phyloP scores from a whole-genome alignment of 1,140 invertebrate species.

The Aphelenchoides besseyi region DNA sequence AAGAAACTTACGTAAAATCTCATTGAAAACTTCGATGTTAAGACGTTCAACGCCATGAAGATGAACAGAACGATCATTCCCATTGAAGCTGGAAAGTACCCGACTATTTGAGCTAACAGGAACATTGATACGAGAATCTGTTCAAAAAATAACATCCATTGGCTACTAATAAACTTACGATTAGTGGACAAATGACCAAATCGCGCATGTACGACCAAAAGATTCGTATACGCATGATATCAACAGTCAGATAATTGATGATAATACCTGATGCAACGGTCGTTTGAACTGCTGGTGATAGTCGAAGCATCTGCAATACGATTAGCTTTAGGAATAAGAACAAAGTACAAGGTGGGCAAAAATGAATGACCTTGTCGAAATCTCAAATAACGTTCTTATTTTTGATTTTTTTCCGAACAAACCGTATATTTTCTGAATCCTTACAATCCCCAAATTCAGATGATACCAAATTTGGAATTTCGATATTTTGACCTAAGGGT shows the following conservation, averaged over 20 bases:
- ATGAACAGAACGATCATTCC: background rate
- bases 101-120: background rate
- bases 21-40: background rate
- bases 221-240: background rate
- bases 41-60: background rate
- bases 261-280: background rate
- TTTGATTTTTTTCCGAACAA: too few species aligned
- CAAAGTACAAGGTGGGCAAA: background rate
- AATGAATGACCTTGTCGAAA: too few species aligned
- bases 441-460: too few species aligned
- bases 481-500: too few species aligned
- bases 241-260: conserved; percentile 1
- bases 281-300: background rate
- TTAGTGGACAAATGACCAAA: background rate
- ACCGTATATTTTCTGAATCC: too few species aligned
- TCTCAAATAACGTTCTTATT: too few species aligned
- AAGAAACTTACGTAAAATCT: background rate
- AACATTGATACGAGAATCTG: background rate
- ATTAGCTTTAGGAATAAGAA: background rate
- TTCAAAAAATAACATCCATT: background rate
- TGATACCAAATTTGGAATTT: too few species aligned
- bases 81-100: background rate
- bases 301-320: conserved; percentile 1
- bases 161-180: background rate
- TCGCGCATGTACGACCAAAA: background rate